Conservation (phyloP, 1,140 invertebrate genomes). For the Sarcophaga peregrina region DNA sequence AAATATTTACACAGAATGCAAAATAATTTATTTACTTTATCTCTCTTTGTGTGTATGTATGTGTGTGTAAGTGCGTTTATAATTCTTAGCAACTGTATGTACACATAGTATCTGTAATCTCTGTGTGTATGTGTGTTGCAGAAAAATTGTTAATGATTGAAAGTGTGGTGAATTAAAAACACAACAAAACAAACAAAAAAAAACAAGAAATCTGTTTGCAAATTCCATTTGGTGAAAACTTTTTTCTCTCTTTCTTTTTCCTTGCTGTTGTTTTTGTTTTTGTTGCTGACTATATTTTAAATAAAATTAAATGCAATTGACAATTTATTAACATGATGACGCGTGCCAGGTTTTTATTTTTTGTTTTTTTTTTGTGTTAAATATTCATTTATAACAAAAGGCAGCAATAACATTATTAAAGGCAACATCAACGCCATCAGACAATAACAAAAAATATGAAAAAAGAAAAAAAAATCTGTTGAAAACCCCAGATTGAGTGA, state of each 20-base stretch:
- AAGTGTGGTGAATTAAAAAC: not conserved
- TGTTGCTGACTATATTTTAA: not conserved
- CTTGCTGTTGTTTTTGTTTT: not conserved
- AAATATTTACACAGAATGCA: conserved; percentile 19
- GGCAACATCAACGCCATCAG: too few species aligned
- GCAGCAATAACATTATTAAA: too few species aligned
- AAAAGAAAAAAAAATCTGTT: not conserved
- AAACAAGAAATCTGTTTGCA: not conserved
- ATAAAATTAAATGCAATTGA: conserved; percentile 22
- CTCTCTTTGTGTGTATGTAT: not conserved
- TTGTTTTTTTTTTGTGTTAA: too few species aligned
- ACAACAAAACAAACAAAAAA: too few species aligned
- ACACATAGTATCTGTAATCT: too few species aligned
- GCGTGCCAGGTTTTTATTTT: not conserved
- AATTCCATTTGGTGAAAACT: conserved; percentile 1
- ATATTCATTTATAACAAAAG: not conserved
- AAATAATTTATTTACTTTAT: conserved; percentile 10
- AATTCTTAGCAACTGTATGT: too few species aligned
- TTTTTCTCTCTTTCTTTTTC: not conserved
- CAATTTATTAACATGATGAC: conserved; percentile 15
- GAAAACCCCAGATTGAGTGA: conserved; percentile 18
- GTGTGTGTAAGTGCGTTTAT: too few species aligned
- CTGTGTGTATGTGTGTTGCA: not conserved
- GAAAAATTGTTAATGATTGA: conserved; percentile 25
- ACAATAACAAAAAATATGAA: not conserved